Base-by-base conservation (phyloP, 1,140 invertebrate genomes). In the Nymphalis io region DNA sequence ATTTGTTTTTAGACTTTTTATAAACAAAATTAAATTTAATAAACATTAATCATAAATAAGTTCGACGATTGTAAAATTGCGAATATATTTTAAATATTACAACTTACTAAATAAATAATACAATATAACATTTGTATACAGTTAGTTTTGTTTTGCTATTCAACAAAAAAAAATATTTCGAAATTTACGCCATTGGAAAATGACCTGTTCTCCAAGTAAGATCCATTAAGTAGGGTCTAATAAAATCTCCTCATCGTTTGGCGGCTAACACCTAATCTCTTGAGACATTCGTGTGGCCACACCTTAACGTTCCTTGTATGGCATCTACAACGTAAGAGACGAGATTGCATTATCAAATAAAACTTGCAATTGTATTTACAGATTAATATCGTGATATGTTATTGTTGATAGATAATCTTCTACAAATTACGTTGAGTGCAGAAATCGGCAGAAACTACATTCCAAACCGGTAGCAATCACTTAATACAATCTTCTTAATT, bases 211-310 rank as follows among this genome's bases (percentile, higher is more conserved):
- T 57, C 40, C 42, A 67, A 75, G 62, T 74, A 62, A 33, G 27
- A 69, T 68, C 66, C 53, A 64, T 73, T 80, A 81, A 79, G 76
- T 63, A 62, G 65, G 60, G 76, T 72, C 74, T 78, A 80, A 81
- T 82, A 81, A 80, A 84, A 77, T 74, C 72, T 73, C 70, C 71
- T 73, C 72, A 59, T 76, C 76, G 73, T 72, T 76, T 68, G 73
- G 79, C 75, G 70, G 76, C 82, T 83, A 79, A 48, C 16, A 59
- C 38, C 55, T 55, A 58, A 65, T 20, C 63, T 55, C 40, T 42
- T 58, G 20, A 48, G 21, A 44, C 55, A 46, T 46, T 51, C 58
- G 68, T 74, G 76, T 75, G 80, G 40, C 70, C 68, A 71, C 76
- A 79, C 76, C 78, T 78, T 79, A 70, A 74, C 69, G 53, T n/a